Conservation (phyloP, 2,113 vertebrate species). For the Xyliphius kryptos region DNA sequence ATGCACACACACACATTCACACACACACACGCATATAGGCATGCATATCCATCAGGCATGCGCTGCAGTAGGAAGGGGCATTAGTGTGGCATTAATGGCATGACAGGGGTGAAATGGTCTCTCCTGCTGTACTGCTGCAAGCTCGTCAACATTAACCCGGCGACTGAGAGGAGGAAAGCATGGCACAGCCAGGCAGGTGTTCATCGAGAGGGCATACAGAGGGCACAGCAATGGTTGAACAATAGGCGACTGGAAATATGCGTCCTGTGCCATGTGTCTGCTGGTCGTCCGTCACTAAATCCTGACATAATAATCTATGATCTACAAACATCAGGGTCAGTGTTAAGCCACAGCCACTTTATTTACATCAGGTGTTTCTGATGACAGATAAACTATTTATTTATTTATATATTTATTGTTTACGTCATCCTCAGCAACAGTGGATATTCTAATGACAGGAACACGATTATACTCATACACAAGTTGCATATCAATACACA, state of each 20-base stretch:
- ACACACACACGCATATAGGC: constrained; percentile 12
- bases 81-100: constrained; percentile 99
- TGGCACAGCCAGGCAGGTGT: constrained; percentile 60
- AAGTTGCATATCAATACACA: too few relatives aligned
- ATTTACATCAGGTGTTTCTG: too few relatives aligned
- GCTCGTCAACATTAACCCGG: constrained; percentile 87
- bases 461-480: too few relatives aligned
- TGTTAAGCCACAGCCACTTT: too few relatives aligned
- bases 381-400: too few relatives aligned
- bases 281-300: constrained; percentile 30
- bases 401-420: too few relatives aligned
- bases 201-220: constrained; percentile 35
- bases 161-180: constrained; percentile 58
- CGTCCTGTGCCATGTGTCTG: constrained; percentile 47
- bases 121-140: constrained; percentile 83
- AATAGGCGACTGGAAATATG: constrained; percentile 1
- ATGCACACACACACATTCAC: constrained; percentile 20
- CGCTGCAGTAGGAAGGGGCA: constrained; percentile 80
- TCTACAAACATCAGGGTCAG: too few relatives aligned
- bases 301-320: too few relatives aligned
- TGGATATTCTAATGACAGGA: too few relatives aligned
- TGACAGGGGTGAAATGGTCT: constrained; percentile 94
- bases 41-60: too few relatives aligned
- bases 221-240: constrained; percentile 16
- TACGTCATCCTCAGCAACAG: too few relatives aligned